Evolutionary conservation across 2,888 invertebrate species (phyloP).

Genomic region (Lagria hirta): DNA sequence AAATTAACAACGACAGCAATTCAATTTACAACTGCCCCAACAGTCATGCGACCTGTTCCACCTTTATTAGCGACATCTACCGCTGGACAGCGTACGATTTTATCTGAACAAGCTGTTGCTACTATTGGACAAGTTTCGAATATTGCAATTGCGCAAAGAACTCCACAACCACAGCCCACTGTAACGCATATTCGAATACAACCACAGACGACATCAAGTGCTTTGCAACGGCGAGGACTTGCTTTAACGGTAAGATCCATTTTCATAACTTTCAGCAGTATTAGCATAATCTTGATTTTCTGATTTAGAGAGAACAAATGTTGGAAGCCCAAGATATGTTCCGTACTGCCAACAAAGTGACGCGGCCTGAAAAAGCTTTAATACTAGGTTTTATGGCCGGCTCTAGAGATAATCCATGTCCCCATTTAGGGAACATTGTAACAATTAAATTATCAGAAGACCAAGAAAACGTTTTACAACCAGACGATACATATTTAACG

Average conservation of each 20-base stretch:
- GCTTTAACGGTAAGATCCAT: constrained; percentile 65
- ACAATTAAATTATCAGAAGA: constrained; percentile 94
- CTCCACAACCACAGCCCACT: constrained; percentile 46
- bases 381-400: constrained; percentile 99
- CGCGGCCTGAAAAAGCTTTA: constrained; percentile 93
- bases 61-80: constrained; percentile 45
- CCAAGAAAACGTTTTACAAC: constrained; percentile 82
- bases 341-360: constrained; percentile 91
- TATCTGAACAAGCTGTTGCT: constrained; percentile 41
- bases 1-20: constrained; percentile 36
- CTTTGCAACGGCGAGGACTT: constrained; percentile 64
- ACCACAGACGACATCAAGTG: constrained; percentile 57
- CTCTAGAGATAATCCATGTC: constrained; percentile 95
- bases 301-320: constrained; percentile 88
- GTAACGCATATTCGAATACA: constrained; percentile 61
- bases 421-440: constrained; percentile 94
- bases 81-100: constrained; percentile 44
- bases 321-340: constrained; percentile 98
- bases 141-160: constrained; percentile 49
- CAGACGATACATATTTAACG: constrained; percentile 77
- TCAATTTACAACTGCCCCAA: constrained; percentile 37
- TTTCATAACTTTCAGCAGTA: not conserved
- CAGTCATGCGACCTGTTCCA: constrained; percentile 48
- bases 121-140: constrained; percentile 28
- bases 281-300: not conserved